Evolutionary conservation across 1,140 invertebrate species (phyloP).

Genomic region (Drosophila rufa): DNA sequence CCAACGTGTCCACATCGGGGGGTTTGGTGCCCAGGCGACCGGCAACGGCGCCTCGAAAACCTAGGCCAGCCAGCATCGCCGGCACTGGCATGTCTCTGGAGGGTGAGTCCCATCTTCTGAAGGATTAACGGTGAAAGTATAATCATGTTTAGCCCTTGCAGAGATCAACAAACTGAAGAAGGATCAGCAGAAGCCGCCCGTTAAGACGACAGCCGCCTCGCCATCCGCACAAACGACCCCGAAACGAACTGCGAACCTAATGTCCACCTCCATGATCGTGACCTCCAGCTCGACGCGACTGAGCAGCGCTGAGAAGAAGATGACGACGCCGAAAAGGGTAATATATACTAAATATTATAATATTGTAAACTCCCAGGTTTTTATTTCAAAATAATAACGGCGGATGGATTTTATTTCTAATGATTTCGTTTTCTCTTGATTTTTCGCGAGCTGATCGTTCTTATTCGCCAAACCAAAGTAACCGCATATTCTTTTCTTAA

Average conservation of each 20-base stretch:
- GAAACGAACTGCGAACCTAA: constrained; percentile 82
- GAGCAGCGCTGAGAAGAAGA: constrained; percentile 86
- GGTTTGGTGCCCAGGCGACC: constrained; percentile 72
- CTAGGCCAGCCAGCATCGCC: constrained; percentile 93
- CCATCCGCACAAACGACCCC: constrained; percentile 83
- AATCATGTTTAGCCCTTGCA: constrained; percentile 4
- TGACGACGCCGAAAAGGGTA: constrained; percentile 87
- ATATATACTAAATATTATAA: no score
- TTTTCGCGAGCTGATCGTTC: no score
- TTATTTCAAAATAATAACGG: no score
- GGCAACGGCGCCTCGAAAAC: constrained; percentile 70
- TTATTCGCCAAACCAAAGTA: no score
- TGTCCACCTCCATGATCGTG: constrained; percentile 83
- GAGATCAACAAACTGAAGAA: constrained; percentile 83
- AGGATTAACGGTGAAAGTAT: background rate
- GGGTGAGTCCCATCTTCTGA: constrained; percentile 45
- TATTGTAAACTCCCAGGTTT: background rate
- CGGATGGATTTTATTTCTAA: no score
- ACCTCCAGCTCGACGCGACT: constrained; percentile 76
- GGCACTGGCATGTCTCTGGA: constrained; percentile 91
- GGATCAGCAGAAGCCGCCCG: constrained; percentile 76
- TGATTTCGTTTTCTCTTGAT: no score
- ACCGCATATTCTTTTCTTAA: no score
- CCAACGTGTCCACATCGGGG: constrained; percentile 81
- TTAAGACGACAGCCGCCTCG: constrained; percentile 72